Evolutionary conservation across 2,113 vertebrate genomes (phyloP), one percentile per base, ranked within the genome.

Genomic region (Muntiacus muntjak): DNA sequence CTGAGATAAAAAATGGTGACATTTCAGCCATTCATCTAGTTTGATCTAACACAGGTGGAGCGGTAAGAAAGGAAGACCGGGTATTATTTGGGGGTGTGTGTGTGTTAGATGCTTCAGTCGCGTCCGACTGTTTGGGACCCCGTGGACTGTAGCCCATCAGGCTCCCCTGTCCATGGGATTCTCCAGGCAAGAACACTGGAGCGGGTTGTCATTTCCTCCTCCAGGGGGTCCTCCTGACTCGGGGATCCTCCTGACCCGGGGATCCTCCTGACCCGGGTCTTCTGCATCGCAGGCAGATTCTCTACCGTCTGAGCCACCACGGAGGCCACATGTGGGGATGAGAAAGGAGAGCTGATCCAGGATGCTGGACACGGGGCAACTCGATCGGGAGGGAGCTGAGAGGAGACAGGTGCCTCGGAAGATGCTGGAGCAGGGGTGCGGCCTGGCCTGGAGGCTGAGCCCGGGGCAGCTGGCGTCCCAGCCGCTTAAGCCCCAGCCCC

Each of bases 11-110:
- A 62, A 81, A 25, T 4, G 40, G 40, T 2, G 13, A 3, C 7
- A 4, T 5, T 0, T 26, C 5, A 28, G 62, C 62, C 25, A 3
- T 36, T 36, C 60, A 15, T 4, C 7, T 3, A 6, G n/a, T 7
- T 64, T 12, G 9, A 26, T 1, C 23, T 23, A 21, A 13, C 4
- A 2, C 36, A n/a, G 82, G 45, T 0, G 16, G 57, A 13, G 26
- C 1, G n/a, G 43, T 0, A 0, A 25, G 67, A 79, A 58, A 67
- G 71, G 47, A 6, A 6, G 50, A 33, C 26, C 47, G 45, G 60
- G 17, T 1, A 0, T 26, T 2, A 2, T 57, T 9, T 23, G 7
- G 30, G 19, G 45, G 45, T 13, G 36, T 36, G n/a, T 19, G 62
- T 17, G 64, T 62, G 28, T n/a, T 7, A 3, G 30, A 7, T 33